Percentiles rank a stretch among this genome's conserved stretches.
Conservation (phyloP, 2,113 vertebrate species). For the Rhabdomys dilectus region DNA sequence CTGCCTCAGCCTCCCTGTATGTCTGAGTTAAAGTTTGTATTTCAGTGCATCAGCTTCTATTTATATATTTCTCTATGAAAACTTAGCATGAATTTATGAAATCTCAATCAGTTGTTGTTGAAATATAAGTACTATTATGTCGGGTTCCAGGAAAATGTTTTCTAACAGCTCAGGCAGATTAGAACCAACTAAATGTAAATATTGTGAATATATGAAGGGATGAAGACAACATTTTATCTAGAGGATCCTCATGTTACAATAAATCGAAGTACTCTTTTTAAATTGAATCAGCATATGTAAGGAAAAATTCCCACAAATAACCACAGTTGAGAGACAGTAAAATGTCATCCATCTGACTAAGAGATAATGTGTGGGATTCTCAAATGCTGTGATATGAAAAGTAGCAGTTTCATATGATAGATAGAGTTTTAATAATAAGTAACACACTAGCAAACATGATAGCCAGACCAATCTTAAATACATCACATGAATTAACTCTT, state of each 20-base stretch:
- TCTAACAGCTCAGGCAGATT: slow-evolving; percentile 18
- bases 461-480: neutral
- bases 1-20: neutral
- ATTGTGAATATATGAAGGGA: slow-evolving; percentile 32
- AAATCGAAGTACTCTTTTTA: slow-evolving; percentile 50
- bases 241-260: neutral
- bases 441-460: neutral
- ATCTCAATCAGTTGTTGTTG: neutral
- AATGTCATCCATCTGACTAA: slow-evolving; percentile 9
- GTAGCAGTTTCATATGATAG: neutral
- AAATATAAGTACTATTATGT: slow-evolving; percentile 5
- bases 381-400: neutral
- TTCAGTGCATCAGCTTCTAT: slow-evolving; percentile 2
- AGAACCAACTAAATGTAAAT: slow-evolving; percentile 55
- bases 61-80: neutral
- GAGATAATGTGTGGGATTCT: neutral
- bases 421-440: slow-evolving; percentile 10
- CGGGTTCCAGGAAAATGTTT: neutral
- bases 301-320: neutral
- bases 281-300: slow-evolving; percentile 1
- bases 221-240: slow-evolving; percentile 44
- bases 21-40: neutral
- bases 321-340: neutral
- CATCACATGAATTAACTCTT: neutral
- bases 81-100: neutral